Percentiles rank a stretch among this genome's conserved stretches.
These are phyloP conservation scores for Rhodinocichla rosea DNA, from an alignment of 2,113 vertebrate genomes.

Conservation along the genomic window DNA sequence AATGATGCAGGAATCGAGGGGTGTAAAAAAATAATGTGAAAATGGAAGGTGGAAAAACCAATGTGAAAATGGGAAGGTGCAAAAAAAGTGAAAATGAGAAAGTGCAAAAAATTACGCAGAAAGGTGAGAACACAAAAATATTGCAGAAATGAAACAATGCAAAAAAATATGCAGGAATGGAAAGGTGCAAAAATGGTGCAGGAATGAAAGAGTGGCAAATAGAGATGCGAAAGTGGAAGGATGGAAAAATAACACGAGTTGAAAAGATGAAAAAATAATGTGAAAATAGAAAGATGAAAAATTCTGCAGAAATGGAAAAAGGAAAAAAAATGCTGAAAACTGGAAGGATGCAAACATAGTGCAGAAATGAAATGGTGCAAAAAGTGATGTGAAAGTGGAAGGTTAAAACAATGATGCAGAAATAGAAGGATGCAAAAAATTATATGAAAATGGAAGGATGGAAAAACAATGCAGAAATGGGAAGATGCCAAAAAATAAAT, in stretches of 20 bases:
- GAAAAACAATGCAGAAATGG: neutral
- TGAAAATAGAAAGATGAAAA: neutral
- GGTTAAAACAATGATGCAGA: neutral
- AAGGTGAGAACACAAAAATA: no score
- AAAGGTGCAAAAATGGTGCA: no score
- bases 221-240: neutral
- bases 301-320: neutral
- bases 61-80: accelerated
- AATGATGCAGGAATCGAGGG: accelerated
- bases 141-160: no score
- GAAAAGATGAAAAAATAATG: neutral
- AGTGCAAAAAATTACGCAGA: neutral
- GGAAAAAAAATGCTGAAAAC: neutral
- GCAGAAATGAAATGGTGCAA: accelerated
- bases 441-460: neutral
- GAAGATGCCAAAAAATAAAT: neutral
- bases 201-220: neutral
- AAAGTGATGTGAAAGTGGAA: neutral
- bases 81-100: neutral
- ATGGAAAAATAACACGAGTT: neutral
- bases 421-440: neutral
- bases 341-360: neutral
- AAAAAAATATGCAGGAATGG: no score
- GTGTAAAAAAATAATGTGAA: accelerated
- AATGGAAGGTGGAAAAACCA: neutral